phyloP scores from a whole-genome alignment of 2,797 vertebrate genomes.

The Melanotaenia nigrans region DNA sequence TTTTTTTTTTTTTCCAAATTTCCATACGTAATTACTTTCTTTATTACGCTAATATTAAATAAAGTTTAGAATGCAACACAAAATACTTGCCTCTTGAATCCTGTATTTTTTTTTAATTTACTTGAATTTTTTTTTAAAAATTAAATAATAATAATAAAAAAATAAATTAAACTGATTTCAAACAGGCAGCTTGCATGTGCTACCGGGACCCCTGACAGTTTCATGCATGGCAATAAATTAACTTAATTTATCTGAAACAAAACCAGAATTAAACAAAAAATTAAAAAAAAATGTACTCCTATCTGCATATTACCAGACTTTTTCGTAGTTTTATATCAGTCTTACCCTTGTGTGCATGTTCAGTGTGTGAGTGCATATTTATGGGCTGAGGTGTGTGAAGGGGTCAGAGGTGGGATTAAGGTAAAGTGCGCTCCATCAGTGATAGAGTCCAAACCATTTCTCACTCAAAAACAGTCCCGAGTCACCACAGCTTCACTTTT shows the following conservation, averaged over 20 bases:
- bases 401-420: slow-evolving; percentile 40
- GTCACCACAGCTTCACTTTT: slow-evolving; percentile 69
- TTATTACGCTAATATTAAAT: neutral
- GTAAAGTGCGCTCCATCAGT: slow-evolving; percentile 83
- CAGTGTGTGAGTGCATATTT: slow-evolving; percentile 22
- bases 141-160: neutral
- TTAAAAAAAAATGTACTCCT: slow-evolving; percentile 4
- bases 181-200: neutral
- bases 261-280: neutral
- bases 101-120: neutral
- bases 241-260: slow-evolving; percentile 10
- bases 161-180: neutral
- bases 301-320: neutral
- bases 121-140: neutral
- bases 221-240: slow-evolving; percentile 13
- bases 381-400: slow-evolving; percentile 10
- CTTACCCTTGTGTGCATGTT: slow-evolving; percentile 8
- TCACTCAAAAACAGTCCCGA: slow-evolving; percentile 77
- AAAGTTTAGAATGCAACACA: neutral
- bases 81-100: neutral
- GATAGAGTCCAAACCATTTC: slow-evolving; percentile 65
- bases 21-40: neutral
- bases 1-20: neutral
- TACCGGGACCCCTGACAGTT: neutral
- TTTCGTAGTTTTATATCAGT: slow-evolving; percentile 13